Conservation (phyloP, 2,888 invertebrate genomes). For the Melanargia galathea region DNA sequence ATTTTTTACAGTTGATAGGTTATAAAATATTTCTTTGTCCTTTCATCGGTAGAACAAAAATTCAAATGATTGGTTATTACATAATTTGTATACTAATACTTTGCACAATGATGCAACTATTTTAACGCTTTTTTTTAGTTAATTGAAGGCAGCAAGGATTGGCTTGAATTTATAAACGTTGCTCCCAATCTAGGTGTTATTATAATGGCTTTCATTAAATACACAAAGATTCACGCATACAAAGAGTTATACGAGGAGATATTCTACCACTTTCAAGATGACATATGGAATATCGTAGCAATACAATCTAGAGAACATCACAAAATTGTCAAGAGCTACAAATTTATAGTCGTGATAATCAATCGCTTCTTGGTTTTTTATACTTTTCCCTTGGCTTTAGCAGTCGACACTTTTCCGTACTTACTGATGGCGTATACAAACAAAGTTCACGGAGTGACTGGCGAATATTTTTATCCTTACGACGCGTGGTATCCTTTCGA, state of each 20-base stretch:
- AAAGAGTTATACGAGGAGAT: slow-evolving; percentile 54
- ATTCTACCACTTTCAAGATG: slow-evolving; percentile 54
- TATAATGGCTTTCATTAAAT: slow-evolving; percentile 60
- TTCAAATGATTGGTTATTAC: slow-evolving; percentile 47
- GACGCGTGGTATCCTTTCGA: slow-evolving; percentile 75
- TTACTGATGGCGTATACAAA: slow-evolving; percentile 62
- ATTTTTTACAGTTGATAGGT: slow-evolving; percentile 53
- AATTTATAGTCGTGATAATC: slow-evolving; percentile 47
- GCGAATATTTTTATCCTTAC: slow-evolving; percentile 61
- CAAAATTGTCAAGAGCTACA: slow-evolving; percentile 52
- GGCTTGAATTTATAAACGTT: slow-evolving; percentile 62
- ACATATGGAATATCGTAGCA: slow-evolving; percentile 57
- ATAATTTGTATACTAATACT: slow-evolving; percentile 48
- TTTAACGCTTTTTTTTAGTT: slow-evolving; percentile 53
- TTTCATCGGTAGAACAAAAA: slow-evolving; percentile 53
- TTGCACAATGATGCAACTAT: slow-evolving; percentile 56
- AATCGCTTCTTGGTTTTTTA: slow-evolving; percentile 59
- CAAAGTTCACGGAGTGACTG: slow-evolving; percentile 44
- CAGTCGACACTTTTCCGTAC: slow-evolving; percentile 62
- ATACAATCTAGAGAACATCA: slow-evolving; percentile 48
- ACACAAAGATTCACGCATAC: slow-evolving; percentile 54
- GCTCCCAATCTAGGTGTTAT: slow-evolving; percentile 68
- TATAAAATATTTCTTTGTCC: slow-evolving; percentile 60
- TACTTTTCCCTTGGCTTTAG: slow-evolving; percentile 49
- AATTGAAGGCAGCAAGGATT: slow-evolving; percentile 53